Base-by-base conservation (phyloP, 2,888 invertebrate species). In the Acanthacorydalis orientalis region DNA sequence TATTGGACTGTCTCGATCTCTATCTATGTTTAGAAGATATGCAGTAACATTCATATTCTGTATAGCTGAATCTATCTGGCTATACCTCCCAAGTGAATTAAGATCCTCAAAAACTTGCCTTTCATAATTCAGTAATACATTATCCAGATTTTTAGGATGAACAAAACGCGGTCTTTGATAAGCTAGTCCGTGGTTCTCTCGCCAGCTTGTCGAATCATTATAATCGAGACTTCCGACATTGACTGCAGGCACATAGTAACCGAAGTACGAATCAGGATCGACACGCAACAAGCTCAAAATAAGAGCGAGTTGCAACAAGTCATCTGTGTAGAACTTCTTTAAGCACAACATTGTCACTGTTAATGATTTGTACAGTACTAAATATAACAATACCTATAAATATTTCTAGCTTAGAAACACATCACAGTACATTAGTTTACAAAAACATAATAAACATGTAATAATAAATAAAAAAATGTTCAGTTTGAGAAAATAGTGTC, bases 291-390 rank as follows among this genome's bases (percentile, higher is more conserved):
- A 71, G 63, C 89, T 82, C 57, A 90, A 69, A 54, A 90, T 73
- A 62, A 92, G 64, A 55, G 90, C 83, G 55, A 89, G 68, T 63
- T 88, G 80, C 53, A 90, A 66, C 58, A 89, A 69, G 69, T 88
- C 87, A 62, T 86, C 84, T 45, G 83, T 78, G 58, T 84, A 84
- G 43, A 84, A 68, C 64, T 88, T 88, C 69, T 88, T 88, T 57
- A 85, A 67, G 57, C 82, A 80, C 68, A 87, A 73, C 87, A 88
- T 88, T 59, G 56, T 47, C 6, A 23, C 23, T 23, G 23, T 23
- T 4, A 23, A 23, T 23, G 6, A 23, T 23, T 23, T 23, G 23
- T 23, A 23, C 6, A 23, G 23, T 23, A 4, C 6, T 23, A 23
- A 6, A 23, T 4, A 23, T 23, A 23, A 23, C 6, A 23, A 23